Conservation (phyloP, 2,797 vertebrate genomes). For the Anguilla pacifica region DNA sequence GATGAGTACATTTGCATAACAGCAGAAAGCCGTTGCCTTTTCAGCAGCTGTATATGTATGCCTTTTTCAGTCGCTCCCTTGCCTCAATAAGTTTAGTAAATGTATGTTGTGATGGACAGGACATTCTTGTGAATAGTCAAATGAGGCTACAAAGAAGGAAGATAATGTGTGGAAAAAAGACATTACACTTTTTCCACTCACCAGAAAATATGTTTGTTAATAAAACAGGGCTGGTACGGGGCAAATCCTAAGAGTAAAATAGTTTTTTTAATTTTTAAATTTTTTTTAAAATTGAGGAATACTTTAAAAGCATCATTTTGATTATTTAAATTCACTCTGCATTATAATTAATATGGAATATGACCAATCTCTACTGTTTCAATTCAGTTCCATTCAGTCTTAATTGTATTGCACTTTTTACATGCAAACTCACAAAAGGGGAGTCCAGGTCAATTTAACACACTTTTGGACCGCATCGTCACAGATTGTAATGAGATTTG, state of each 20-base stretch:
- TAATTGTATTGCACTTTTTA: too few relatives aligned
- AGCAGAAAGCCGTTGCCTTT: conserved; percentile 83
- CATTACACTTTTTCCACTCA: conserved; percentile 2
- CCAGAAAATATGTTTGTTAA: background rate
- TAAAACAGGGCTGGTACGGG: background rate
- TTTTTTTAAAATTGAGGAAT: background rate
- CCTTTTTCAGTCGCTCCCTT: conserved; percentile 29
- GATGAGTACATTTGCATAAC: conserved; percentile 94
- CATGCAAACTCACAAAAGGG: too few relatives aligned
- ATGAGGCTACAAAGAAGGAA: conserved; percentile 32
- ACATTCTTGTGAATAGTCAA: conserved; percentile 31
- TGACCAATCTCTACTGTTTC: background rate
- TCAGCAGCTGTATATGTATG: conserved; percentile 52
- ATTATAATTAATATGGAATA: background rate
- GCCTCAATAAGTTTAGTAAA: conserved; percentile 34
- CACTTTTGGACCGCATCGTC: too few relatives aligned
- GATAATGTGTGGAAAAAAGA: conserved; percentile 17
- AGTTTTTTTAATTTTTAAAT: background rate
- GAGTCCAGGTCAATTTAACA: too few relatives aligned
- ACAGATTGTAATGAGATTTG: too few relatives aligned
- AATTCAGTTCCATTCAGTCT: background rate
- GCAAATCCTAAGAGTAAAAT: background rate
- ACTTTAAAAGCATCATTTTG: too few relatives aligned
- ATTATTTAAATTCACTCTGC: too few relatives aligned
- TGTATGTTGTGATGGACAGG: background rate